Conservation (phyloP, 2,888 invertebrate genomes). For the Argynnis bischoffii region DNA sequence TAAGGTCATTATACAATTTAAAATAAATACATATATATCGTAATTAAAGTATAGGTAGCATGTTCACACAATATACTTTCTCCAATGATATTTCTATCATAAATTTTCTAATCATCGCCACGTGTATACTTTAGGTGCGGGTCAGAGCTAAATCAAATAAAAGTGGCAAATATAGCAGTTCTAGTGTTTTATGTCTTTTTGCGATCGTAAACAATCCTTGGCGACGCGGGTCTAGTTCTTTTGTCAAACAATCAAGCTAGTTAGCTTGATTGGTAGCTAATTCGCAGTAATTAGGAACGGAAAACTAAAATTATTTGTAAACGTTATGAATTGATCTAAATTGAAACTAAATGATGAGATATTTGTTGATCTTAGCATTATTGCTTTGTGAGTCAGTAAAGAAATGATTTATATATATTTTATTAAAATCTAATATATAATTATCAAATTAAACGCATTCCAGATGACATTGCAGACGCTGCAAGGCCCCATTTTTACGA, state of each 20-base stretch:
- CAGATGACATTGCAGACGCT: constrained; percentile 57
- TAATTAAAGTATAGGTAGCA: too few relatives aligned
- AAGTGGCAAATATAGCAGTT: constrained; percentile 1
- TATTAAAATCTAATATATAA: neutral
- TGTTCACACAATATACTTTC: too few relatives aligned
- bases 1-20: too few relatives aligned
- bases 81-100: too few relatives aligned
- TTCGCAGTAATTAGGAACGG: constrained; percentile 48
- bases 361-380: constrained; percentile 64
- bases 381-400: constrained; percentile 64
- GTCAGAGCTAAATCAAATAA: constrained; percentile 9
- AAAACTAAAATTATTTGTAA: constrained; percentile 45
- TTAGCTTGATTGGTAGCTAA: constrained; percentile 28
- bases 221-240: constrained; percentile 32
- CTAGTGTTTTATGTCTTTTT: constrained; percentile 29
- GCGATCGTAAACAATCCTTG: constrained; percentile 34
- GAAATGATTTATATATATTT: neutral
- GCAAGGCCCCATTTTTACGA: constrained; percentile 60
- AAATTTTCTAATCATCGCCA: too few relatives aligned
- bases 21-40: too few relatives aligned
- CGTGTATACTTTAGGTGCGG: neutral
- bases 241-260: constrained; percentile 39
- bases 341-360: constrained; percentile 56
- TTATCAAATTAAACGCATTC: constrained; percentile 1
- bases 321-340: constrained; percentile 30